These are phyloP conservation scores for Conchocele bisecta DNA, from an alignment of 2,888 invertebrate genomes.

Conservation along the genomic window DNA sequence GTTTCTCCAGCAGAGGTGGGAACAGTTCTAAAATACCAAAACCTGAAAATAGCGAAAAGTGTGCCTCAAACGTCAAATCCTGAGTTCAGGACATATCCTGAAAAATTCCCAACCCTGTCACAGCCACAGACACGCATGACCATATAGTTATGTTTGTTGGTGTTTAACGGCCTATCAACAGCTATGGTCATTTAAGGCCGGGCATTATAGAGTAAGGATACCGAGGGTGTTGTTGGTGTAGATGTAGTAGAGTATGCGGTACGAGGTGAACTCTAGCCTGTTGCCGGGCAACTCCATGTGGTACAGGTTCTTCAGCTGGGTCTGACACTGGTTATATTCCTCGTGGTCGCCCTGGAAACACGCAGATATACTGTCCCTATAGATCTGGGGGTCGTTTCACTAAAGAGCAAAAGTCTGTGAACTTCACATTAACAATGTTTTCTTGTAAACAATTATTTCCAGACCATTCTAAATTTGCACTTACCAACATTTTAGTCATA, in stretches of 20 bases:
- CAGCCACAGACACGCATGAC: not conserved
- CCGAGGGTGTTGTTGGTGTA: conserved; percentile 99
- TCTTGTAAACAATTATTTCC: too few species aligned
- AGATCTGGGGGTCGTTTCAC: too few species aligned
- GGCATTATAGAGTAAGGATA: conserved; percentile 81
- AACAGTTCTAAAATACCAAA: not conserved
- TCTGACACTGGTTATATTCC: conserved; percentile 99
- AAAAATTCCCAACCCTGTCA: too few species aligned
- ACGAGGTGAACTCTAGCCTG: conserved; percentile 96
- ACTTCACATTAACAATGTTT: too few species aligned
- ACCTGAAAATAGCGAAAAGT: not conserved
- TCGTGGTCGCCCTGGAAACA: conserved; percentile 94
- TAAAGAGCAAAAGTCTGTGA: too few species aligned
- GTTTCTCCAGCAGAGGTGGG: too few species aligned
- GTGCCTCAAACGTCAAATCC: not conserved
- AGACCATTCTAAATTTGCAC: too few species aligned
- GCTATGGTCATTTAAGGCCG: not conserved
- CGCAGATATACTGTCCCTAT: too few species aligned
- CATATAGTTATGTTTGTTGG: too few species aligned
- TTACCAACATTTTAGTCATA: too few species aligned
- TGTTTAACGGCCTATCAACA: too few species aligned
- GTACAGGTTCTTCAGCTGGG: conserved; percentile 97
- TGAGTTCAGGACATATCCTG: too few species aligned
- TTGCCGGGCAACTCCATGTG: conserved; percentile 84
- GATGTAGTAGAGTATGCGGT: conserved; percentile 97